These are phyloP conservation scores for Caenorhabditis tropicalis DNA, from an alignment of 1,140 invertebrate genomes.

Conservation along the genomic window DNA sequence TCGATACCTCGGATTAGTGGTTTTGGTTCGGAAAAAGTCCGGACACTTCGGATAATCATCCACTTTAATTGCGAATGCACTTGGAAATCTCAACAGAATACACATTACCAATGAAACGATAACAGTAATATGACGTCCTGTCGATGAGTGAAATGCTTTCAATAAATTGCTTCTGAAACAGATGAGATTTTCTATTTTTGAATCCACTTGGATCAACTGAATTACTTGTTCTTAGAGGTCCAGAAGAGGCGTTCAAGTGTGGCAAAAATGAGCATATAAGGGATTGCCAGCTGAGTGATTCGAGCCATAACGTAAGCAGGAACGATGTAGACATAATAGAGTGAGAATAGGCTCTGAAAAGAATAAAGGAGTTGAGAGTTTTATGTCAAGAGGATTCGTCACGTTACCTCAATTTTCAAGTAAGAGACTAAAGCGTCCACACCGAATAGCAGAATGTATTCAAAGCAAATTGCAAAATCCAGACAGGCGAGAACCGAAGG, in stretches of 20 bases:
- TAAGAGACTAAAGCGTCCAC: conserved; percentile 64
- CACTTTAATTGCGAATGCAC: conserved; percentile 58
- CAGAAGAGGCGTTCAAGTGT: conserved; percentile 68
- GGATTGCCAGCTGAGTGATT: conserved; percentile 66
- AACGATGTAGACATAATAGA: conserved; percentile 67
- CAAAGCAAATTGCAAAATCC: conserved; percentile 64
- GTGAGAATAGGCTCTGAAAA: conserved; percentile 62
- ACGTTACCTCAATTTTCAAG: conserved; percentile 55
- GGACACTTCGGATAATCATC: conserved; percentile 57
- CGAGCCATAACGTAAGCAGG: conserved; percentile 62
- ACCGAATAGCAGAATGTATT: conserved; percentile 70
- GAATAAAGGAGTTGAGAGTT: background rate
- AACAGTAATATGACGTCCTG: conserved; percentile 57
- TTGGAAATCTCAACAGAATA: conserved; percentile 58
- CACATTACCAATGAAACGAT: conserved; percentile 50
- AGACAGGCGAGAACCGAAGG: conserved; percentile 64
- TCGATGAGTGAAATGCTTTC: conserved; percentile 52
- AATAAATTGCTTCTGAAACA: conserved; percentile 40
- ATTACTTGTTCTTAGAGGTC: conserved; percentile 55
- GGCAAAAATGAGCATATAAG: conserved; percentile 70
- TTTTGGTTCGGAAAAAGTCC: conserved; percentile 61
- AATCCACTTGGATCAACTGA: background rate
- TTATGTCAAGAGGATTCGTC: background rate
- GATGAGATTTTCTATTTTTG: conserved; percentile 4
- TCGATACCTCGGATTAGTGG: conserved; percentile 50